A percentile compares a stretch with the other conserved stretches of the same genome.
These are phyloP conservation scores for Psilopsiagon aurifrons DNA, from an alignment of 2,113 vertebrate genomes.

Conservation along the genomic window DNA sequence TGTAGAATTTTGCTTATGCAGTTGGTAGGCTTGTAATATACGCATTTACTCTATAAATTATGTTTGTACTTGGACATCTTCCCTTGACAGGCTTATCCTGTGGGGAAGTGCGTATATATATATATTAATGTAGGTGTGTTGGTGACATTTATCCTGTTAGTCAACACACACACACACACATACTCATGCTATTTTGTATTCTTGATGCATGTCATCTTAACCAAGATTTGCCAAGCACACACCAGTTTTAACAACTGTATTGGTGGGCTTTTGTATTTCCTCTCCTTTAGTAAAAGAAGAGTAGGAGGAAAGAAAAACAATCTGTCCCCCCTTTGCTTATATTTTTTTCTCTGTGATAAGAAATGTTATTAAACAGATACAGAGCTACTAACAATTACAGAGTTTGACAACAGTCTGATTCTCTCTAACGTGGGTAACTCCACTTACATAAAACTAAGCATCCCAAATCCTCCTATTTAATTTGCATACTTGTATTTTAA, in stretches of 20 bases:
- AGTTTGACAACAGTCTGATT: background rate
- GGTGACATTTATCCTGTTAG: background rate
- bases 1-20: background rate
- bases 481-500: background rate
- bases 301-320: fast-evolving
- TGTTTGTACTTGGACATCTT: background rate
- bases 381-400: fast-evolving
- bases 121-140: background rate
- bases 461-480: background rate
- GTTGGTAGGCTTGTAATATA: background rate
- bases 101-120: too few relatives aligned
- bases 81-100: background rate
- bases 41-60: background rate
- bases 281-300: background rate
- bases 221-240: background rate
- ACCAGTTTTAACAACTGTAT: background rate
- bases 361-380: background rate
- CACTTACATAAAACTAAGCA: background rate
- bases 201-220: background rate
- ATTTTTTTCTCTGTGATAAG: background rate
- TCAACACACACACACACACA: background rate
- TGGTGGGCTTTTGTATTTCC: background rate
- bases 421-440: background rate
- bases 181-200: fast-evolving
- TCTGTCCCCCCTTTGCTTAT: background rate